Percentiles rank a stretch among this genome's conserved stretches.
These are phyloP conservation scores for Onychomys leucogaster DNA, from an alignment of 2,797 vertebrate species.

Conservation along the genomic window DNA sequence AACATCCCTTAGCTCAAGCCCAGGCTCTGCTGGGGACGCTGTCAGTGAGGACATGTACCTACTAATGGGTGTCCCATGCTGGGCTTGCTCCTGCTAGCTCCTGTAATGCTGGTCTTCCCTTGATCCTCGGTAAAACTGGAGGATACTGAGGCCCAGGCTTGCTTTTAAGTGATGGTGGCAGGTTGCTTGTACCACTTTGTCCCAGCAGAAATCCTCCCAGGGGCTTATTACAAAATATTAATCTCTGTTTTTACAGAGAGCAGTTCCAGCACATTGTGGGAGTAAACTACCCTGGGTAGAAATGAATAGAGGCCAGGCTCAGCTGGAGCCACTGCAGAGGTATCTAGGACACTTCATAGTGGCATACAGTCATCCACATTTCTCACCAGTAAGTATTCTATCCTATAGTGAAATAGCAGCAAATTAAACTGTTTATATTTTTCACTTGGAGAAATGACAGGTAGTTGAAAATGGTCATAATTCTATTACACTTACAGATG, in stretches of 20 bases:
- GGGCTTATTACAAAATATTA: background rate
- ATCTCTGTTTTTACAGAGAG: background rate
- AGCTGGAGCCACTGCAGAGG: background rate
- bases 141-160: background rate
- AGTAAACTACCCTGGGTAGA: background rate
- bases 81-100: background rate
- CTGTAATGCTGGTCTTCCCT: background rate
- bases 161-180: background rate
- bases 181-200: background rate
- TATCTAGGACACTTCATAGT: background rate
- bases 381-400: background rate
- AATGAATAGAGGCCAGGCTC: background rate
- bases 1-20: background rate
- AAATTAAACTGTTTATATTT: background rate
- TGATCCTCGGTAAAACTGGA: background rate
- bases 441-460: background rate
- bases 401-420: background rate
- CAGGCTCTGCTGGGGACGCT: background rate
- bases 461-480: constrained; percentile 13
- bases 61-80: background rate
- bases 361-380: background rate
- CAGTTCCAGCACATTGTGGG: background rate
- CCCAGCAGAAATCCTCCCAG: background rate
- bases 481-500: background rate
- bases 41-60: background rate